Base-by-base conservation (phyloP, 1,140 invertebrate genomes). In the Colletes gigas region DNA sequence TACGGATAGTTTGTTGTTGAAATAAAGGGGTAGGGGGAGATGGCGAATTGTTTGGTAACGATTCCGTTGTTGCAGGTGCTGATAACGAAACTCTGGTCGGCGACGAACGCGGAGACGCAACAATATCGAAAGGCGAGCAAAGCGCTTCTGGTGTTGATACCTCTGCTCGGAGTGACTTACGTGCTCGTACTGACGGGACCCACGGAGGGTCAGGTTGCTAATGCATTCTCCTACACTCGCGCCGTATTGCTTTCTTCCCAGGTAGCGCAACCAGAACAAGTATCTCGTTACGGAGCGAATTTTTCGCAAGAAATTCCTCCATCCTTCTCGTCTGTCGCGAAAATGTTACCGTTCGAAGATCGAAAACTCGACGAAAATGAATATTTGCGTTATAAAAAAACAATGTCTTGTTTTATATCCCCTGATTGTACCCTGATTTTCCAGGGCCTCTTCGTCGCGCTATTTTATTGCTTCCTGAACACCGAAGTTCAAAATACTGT, bases 381-480 rank as follows among this genome's bases (percentile, higher is more conserved):
- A 30, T 30, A 30, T 30, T 30, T 30, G 30, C 30, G 30, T 30
- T 30, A 30, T 30, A 2, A 30, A 30, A 30, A 30, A 30, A 1
- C 0, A 30, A 30, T 2, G 30, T 30, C 30, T 30, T 30, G 30
- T 30, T 30, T 30, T 1, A 30, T 30, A 30, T 30, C 0, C 30
- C 30, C 30, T 30, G 5, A 55, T n/a, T 55, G 54, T 55, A 17
- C 44, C 6, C 44, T 44, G 12, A 12, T 50, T 9, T 47, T 50
- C 55, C 93, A 98, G 97, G 97, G 97, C 84, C 96, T 98, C 89
- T 96, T 96, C 50, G 97, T 98, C 69, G 97, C 97, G 44, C 91
- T 98, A 30, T 96, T 98, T 92, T 98, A 98, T 93, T 98, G 98
- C 93, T 98, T 98, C 92, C 94, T 98, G 79, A 98, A 98, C 93